phyloP scores from a whole-genome alignment of 2,797 vertebrate species.

The Hemitrygon akajei region DNA sequence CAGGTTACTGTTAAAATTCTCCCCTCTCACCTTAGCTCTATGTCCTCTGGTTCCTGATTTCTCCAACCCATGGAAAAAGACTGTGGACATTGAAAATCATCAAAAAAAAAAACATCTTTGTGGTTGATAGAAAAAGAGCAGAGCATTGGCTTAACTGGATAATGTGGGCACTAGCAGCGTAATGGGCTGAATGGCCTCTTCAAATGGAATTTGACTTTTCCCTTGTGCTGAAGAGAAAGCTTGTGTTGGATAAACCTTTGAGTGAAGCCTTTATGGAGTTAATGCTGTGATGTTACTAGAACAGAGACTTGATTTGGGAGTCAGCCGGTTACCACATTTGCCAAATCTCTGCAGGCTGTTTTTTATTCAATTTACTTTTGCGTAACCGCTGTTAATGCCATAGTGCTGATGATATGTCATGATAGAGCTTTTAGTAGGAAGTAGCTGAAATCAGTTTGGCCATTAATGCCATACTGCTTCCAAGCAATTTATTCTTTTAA shows the following conservation, averaged over 20 bases:
- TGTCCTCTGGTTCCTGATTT: no score
- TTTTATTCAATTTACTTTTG: constrained; percentile 29
- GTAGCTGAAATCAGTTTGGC: neutral
- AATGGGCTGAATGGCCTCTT: neutral
- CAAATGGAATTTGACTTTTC: neutral
- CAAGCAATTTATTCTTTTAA: neutral
- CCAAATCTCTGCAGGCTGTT: constrained; percentile 22
- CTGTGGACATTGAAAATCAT: no score
- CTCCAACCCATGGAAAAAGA: no score
- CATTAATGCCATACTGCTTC: no score
- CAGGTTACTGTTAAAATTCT: no score
- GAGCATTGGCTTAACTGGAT: neutral
- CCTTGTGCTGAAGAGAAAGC: neutral
- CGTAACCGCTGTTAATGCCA: neutral
- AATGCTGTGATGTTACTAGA: neutral
- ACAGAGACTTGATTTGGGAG: neutral
- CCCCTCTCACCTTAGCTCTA: no score
- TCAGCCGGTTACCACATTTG: neutral
- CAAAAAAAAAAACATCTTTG: neutral
- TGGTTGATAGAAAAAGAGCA: neutral
- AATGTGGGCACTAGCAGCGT: no score
- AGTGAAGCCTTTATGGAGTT: neutral
- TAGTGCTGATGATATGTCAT: constrained; percentile 24
- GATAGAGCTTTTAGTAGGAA: neutral
- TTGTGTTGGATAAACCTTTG: no score